phyloP scores from a whole-genome alignment of 2,113 vertebrate species.

The Ptilonorhynchus violaceus region DNA sequence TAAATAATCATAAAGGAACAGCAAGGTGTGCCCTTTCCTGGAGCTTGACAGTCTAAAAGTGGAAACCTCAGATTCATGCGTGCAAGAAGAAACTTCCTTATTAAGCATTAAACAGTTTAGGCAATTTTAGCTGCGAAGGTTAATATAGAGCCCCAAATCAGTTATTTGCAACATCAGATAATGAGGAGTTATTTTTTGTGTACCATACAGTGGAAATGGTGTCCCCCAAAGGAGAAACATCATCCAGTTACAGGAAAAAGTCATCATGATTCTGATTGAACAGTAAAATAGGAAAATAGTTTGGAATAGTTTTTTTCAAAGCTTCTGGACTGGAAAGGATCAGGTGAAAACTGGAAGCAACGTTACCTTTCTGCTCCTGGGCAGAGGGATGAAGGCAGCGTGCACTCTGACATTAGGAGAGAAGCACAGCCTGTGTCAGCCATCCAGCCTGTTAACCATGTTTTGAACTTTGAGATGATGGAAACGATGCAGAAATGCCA shows the following conservation, averaged over 20 bases:
- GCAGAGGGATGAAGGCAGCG: background rate
- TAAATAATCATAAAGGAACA: background rate
- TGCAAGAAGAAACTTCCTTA: background rate
- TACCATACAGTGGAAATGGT: background rate
- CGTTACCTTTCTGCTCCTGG: background rate
- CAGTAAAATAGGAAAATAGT: background rate
- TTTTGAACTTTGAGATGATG: background rate
- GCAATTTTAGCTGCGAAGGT: background rate
- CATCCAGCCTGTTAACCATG: background rate
- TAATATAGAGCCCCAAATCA: background rate
- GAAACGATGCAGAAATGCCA: background rate
- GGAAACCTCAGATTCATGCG: background rate
- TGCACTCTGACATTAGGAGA: background rate
- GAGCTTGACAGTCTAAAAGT: accelerated
- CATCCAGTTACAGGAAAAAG: background rate
- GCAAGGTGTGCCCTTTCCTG: background rate
- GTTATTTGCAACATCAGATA: background rate
- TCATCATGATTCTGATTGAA: background rate
- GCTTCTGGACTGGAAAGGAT: background rate
- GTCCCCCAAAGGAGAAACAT: background rate
- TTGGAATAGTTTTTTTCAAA: background rate
- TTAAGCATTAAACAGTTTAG: background rate
- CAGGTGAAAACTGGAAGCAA: background rate
- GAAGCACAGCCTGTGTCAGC: background rate
- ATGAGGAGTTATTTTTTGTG: background rate